Base-by-base conservation (phyloP, 2,888 invertebrate genomes). In the Limnephilus lunatus region DNA sequence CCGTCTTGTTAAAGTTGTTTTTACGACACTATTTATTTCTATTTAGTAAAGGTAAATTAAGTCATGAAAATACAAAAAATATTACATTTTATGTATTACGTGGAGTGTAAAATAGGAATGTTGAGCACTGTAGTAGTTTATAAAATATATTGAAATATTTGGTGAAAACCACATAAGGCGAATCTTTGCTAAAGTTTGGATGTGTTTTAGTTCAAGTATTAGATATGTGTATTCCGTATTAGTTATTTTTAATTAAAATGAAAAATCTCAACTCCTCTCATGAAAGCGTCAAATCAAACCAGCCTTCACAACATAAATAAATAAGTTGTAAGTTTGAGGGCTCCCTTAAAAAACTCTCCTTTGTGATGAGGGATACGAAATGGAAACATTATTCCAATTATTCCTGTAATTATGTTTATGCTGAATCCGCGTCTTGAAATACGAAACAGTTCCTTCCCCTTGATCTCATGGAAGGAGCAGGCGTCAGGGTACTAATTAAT, bases 351-450 rank as follows among this genome's bases (percentile, higher is more conserved):
- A 53, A 68, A 68, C 1, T 19, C 68, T 68, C 25, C 9, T 5
- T 9, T 68, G 68, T 68, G 68, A 68, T n/a, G 68, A 68, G 68
- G 68, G 68, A 68, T 68, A 25, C 25, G 25, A 68, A 68, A 68
- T 68, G 68, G 82, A 82, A 82, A 32, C 82, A 82, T 82, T 32
- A 32, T 32, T 82, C 82, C 82, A 82, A 82, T 82, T 32, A 82
- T 82, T 82, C 82, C 30, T 82, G 82, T 82, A 82, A 82, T 82
- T 82, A 82, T 82, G 82, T 82, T 82, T 82, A 31, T 90, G 92
- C 92, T 89, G 92, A 92, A 86, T 86, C 90, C 44, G 92, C 92
- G 89, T 92, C 92, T 92, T 87, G 53, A 91, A 91, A 81, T 88
- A 87, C 87, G 82, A 91, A 86, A 91, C 81, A 90, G 88, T 90